phyloP scores from a whole-genome alignment of 2,797 vertebrate species.

The Vespertilio murinus region DNA sequence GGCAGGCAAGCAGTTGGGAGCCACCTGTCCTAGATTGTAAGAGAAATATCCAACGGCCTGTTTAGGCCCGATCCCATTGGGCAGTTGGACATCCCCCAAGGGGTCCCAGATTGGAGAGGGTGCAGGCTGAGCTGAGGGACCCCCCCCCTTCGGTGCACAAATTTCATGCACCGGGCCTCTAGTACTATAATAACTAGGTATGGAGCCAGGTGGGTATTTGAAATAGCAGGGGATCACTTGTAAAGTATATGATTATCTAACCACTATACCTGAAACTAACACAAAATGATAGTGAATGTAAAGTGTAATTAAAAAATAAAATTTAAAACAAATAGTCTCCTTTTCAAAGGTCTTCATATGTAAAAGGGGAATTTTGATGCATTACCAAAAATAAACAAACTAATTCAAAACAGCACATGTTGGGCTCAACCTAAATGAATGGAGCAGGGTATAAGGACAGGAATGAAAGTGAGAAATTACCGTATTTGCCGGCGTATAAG shows the following conservation, averaged over 20 bases:
- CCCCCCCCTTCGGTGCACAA: no score
- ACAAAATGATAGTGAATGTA: not conserved
- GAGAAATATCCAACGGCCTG: no score
- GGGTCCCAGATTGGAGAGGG: no score
- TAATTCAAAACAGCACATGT: not conserved
- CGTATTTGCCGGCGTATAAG: no score
- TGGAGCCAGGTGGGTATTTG: not conserved
- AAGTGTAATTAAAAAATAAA: not conserved
- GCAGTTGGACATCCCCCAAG: no score
- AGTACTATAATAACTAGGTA: not conserved
- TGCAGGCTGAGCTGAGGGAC: no score
- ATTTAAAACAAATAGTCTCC: not conserved
- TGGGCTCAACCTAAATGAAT: not conserved
- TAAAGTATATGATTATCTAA: not conserved
- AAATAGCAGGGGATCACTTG: not conserved
- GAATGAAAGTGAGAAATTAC: not conserved
- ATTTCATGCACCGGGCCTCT: no score
- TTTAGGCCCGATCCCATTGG: no score
- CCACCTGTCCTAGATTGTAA: no score
- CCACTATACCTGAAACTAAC: not conserved
- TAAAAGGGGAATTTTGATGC: not conserved
- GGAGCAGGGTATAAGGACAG: not conserved
- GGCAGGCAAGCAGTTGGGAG: no score
- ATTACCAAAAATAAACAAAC: not conserved
- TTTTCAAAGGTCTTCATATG: conserved; percentile 18